Percentiles rank a stretch among this genome's conserved stretches.
phyloP scores from a whole-genome alignment of 2,113 vertebrate species.

The Phycodurus eques region DNA sequence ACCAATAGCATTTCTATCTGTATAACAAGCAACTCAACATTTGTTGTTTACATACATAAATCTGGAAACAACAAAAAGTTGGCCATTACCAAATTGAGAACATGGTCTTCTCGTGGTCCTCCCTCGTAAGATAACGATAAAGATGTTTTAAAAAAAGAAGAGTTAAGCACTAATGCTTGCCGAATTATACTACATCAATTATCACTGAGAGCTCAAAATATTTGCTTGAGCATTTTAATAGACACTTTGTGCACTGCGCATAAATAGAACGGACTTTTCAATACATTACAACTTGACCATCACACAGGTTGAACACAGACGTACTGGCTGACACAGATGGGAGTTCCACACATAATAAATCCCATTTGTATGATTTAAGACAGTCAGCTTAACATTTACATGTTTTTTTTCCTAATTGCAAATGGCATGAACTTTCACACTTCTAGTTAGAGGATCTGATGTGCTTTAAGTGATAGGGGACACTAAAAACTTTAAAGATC shows the following conservation, averaged over 20 bases:
- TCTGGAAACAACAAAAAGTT: not conserved
- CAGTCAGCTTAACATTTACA: not conserved
- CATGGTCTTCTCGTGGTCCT: conserved; percentile 2
- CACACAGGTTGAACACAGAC: conserved; percentile 1
- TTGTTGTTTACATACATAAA: not conserved
- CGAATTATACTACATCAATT: not conserved
- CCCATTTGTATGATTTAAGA: conserved; percentile 1
- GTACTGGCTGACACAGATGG: not conserved
- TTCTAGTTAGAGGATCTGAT: conserved; percentile 4
- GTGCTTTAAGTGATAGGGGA: conserved; percentile 1
- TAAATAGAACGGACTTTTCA: conserved; percentile 1
- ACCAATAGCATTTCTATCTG: too few relatives aligned
- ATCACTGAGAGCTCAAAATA: not conserved
- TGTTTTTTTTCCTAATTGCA: not conserved
- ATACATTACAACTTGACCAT: conserved; percentile 6
- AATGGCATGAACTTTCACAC: not conserved
- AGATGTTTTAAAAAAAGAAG: not conserved
- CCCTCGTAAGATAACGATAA: not conserved
- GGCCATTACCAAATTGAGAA: conserved; percentile 2
- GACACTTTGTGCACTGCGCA: not conserved
- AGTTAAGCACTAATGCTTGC: not conserved
- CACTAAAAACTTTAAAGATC: not conserved
- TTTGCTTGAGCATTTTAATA: not conserved
- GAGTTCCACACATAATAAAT: not conserved
- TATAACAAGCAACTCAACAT: conserved; percentile 30